A percentile compares a stretch with the other conserved stretches of the same genome.
phyloP scores from a whole-genome alignment of 1,140 invertebrate genomes.

The Forficula auricularia region DNA sequence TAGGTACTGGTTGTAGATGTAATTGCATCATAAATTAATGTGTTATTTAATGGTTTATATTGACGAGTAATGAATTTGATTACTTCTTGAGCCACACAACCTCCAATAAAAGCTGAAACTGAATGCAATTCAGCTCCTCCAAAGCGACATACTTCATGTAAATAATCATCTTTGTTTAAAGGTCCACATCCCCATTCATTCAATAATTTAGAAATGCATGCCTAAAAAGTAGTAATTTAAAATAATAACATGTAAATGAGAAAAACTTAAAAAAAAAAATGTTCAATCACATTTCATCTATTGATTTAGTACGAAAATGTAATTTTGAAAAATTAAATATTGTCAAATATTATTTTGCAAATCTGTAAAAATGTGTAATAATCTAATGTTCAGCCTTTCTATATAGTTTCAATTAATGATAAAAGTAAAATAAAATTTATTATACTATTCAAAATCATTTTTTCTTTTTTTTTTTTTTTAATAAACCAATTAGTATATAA shows the following conservation, averaged over 20 bases:
- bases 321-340: too few relatives aligned
- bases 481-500: too few relatives aligned
- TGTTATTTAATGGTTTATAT: slow-evolving; percentile 91
- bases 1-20: slow-evolving; percentile 67
- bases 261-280: slow-evolving; percentile 1
- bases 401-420: too few relatives aligned
- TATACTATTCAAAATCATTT: too few relatives aligned
- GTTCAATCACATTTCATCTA: too few relatives aligned
- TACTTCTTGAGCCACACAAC: slow-evolving; percentile 84
- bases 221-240: slow-evolving; percentile 26
- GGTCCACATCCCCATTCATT: slow-evolving; percentile 68
- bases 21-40: slow-evolving; percentile 89
- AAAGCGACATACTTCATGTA: slow-evolving; percentile 88
- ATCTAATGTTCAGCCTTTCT: too few relatives aligned
- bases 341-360: too few relatives aligned
- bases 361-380: too few relatives aligned
- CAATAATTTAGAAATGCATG: slow-evolving; percentile 58
- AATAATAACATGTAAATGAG: not conserved
- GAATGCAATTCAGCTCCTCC: slow-evolving; percentile 89
- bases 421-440: too few relatives aligned
- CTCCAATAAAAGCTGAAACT: slow-evolving; percentile 84
- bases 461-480: too few relatives aligned
- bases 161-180: slow-evolving; percentile 74
- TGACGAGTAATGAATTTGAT: slow-evolving; percentile 96
- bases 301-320: too few relatives aligned